Percentiles rank a stretch among this genome's conserved stretches.
Conservation (phyloP, 1,140 invertebrate species). For the Andrena cerasifolii region DNA sequence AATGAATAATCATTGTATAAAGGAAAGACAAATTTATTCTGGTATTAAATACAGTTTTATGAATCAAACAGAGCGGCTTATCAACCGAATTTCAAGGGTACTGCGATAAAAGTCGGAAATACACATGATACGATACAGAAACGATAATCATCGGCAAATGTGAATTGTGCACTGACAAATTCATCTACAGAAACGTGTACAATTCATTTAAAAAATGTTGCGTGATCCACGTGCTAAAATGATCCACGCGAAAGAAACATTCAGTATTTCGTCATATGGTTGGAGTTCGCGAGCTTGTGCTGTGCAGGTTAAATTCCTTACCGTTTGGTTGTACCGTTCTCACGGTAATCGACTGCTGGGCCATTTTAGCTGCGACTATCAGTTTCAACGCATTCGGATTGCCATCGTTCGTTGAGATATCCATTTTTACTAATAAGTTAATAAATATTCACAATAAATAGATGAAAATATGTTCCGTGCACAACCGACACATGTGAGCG, state of each 20-base stretch:
- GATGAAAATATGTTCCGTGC: slow-evolving; percentile 71
- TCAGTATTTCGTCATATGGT: slow-evolving; percentile 17
- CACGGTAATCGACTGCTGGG: slow-evolving; percentile 82
- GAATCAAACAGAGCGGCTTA: too few species aligned
- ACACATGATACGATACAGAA: slow-evolving; percentile 8
- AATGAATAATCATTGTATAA: too few species aligned
- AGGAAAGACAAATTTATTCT: too few species aligned
- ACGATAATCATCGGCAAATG: slow-evolving; percentile 31
- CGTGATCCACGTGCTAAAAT: slow-evolving; percentile 12
- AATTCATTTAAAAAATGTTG: slow-evolving; percentile 36
- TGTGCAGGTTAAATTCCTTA: slow-evolving; percentile 74
- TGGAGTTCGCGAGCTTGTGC: neutral
- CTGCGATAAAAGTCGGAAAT: neutral
- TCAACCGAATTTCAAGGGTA: neutral
- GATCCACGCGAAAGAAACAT: slow-evolving; percentile 1
- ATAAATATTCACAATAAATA: slow-evolving; percentile 79
- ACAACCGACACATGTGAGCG: slow-evolving; percentile 73
- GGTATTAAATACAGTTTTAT: too few species aligned
- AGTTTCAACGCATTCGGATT: slow-evolving; percentile 89
- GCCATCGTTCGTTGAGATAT: slow-evolving; percentile 86
- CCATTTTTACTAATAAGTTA: slow-evolving; percentile 83
- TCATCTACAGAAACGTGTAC: too few species aligned
- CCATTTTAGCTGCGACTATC: slow-evolving; percentile 86
- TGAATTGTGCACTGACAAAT: too few species aligned
- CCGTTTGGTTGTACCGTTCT: slow-evolving; percentile 83